Evolutionary conservation across 2,797 vertebrate genomes (phyloP).

Genomic region (Kryptolebias ocellatus): DNA sequence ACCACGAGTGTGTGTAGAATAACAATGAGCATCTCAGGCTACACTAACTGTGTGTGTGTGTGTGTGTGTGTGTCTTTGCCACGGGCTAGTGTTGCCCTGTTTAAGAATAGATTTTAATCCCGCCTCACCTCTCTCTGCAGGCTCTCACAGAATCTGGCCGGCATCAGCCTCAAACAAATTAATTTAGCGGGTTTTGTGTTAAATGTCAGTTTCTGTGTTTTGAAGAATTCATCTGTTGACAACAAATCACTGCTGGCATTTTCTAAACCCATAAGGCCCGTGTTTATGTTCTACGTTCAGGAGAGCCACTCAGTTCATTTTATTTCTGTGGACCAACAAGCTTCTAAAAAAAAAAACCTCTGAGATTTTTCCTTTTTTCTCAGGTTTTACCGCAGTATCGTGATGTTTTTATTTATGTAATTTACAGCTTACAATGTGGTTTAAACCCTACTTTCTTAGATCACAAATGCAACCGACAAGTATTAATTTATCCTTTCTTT

Average conservation of each 20-base stretch:
- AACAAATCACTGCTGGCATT: background rate
- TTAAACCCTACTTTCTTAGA: too few species aligned
- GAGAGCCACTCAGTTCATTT: background rate
- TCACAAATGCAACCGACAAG: too few species aligned
- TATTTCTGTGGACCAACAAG: too few species aligned
- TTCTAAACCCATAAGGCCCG: background rate
- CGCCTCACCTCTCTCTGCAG: slow-evolving; percentile 14
- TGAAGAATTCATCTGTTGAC: background rate
- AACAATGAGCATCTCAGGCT: slow-evolving; percentile 78
- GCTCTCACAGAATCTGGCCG: background rate
- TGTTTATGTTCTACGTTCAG: background rate
- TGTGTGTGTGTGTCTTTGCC: slow-evolving; percentile 41
- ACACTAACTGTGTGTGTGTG: slow-evolving; percentile 30
- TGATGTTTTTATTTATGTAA: too few species aligned
- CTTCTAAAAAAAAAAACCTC: too few species aligned
- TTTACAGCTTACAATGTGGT: too few species aligned
- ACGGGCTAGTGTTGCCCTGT: slow-evolving; percentile 51
- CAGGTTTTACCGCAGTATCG: too few species aligned
- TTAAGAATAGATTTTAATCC: slow-evolving; percentile 55
- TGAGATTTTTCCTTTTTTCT: too few species aligned
- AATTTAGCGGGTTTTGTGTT: background rate
- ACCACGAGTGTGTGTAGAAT: slow-evolving; percentile 81
- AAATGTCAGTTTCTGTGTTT: background rate
- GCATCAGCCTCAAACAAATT: background rate
- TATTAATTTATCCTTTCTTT: too few species aligned